A percentile compares a stretch with the other conserved stretches of the same genome.
Evolutionary conservation across 2,113 vertebrate species (phyloP).

Genomic region (Archilochus colubris): DNA sequence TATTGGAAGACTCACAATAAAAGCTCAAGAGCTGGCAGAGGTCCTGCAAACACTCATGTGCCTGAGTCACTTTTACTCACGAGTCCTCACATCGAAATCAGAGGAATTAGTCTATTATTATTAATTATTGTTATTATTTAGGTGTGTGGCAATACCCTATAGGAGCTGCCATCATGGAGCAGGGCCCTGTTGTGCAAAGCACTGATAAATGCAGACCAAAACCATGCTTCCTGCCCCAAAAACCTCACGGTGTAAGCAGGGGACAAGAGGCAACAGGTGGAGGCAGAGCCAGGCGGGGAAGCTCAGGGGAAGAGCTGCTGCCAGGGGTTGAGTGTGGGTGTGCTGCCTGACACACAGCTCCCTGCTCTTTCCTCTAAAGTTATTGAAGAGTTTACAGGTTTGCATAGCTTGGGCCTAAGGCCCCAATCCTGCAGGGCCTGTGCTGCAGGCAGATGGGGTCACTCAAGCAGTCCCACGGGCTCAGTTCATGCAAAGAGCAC

Average conservation of each 20-base stretch:
- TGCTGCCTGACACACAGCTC: background rate
- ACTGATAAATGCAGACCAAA: constrained; percentile 21
- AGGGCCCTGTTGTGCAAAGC: constrained; percentile 29
- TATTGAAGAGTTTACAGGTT: background rate
- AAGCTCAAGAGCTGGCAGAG: constrained; percentile 34
- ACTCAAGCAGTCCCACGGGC: rapidly evolving
- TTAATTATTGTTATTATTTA: constrained; percentile 69
- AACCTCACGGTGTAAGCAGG: background rate
- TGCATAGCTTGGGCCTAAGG: background rate
- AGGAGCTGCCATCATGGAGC: constrained; percentile 3
- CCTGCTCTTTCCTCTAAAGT: background rate
- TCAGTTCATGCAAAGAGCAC: rapidly evolving
- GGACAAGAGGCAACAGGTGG: constrained; percentile 50
- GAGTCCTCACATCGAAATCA: constrained; percentile 64
- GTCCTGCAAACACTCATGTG: constrained; percentile 12
- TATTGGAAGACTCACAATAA: constrained; percentile 60
- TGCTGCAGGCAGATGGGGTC: background rate
- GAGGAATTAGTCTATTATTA: constrained; percentile 62
- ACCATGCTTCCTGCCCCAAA: constrained; percentile 48
- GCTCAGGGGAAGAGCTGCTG: background rate
- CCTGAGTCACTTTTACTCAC: constrained; percentile 63
- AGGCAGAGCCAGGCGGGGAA: constrained; percentile 29
- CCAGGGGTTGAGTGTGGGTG: constrained; percentile 16
- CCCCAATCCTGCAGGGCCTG: background rate
- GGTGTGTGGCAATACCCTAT: constrained; percentile 46